Evolutionary conservation across 2,888 invertebrate species (phyloP).

Genomic region (Eupeodes luniger): DNA sequence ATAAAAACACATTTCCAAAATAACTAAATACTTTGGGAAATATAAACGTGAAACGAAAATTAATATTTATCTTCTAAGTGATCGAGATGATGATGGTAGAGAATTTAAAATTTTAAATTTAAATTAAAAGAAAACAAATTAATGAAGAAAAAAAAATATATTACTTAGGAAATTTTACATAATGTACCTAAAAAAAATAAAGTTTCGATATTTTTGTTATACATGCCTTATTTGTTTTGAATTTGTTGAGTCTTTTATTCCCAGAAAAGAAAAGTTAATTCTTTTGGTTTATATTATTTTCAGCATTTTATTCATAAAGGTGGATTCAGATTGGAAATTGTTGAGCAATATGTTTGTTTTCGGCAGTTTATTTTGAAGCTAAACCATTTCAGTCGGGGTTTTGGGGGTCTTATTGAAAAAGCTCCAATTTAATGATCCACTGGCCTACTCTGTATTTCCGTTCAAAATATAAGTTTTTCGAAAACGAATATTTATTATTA

Average conservation of each 20-base stretch:
- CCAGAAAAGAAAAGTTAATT: too few relatives aligned
- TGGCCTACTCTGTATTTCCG: too few relatives aligned
- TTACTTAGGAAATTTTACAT: constrained; percentile 73
- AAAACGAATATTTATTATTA: too few relatives aligned
- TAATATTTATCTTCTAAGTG: constrained; percentile 49
- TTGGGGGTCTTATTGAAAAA: too few relatives aligned
- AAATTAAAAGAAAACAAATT: constrained; percentile 41
- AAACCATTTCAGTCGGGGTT: too few relatives aligned
- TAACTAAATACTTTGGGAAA: constrained; percentile 42
- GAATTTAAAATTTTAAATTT: constrained; percentile 57
- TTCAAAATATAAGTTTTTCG: too few relatives aligned
- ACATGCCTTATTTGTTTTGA: constrained; percentile 52
- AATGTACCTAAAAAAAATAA: constrained; percentile 74
- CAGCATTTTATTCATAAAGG: neutral
- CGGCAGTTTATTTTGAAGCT: too few relatives aligned
- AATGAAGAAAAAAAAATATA: constrained; percentile 43
- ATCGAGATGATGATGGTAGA: constrained; percentile 52
- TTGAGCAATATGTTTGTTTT: too few relatives aligned
- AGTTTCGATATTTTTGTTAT: constrained; percentile 76
- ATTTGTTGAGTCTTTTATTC: constrained; percentile 9
- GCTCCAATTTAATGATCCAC: too few relatives aligned
- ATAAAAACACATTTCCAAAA: constrained; percentile 46
- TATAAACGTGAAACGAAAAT: constrained; percentile 43
- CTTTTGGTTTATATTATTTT: neutral
- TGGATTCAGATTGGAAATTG: too few relatives aligned